Base-by-base conservation (phyloP, 1,140 invertebrate species). In the Bemisia tabaci region DNA sequence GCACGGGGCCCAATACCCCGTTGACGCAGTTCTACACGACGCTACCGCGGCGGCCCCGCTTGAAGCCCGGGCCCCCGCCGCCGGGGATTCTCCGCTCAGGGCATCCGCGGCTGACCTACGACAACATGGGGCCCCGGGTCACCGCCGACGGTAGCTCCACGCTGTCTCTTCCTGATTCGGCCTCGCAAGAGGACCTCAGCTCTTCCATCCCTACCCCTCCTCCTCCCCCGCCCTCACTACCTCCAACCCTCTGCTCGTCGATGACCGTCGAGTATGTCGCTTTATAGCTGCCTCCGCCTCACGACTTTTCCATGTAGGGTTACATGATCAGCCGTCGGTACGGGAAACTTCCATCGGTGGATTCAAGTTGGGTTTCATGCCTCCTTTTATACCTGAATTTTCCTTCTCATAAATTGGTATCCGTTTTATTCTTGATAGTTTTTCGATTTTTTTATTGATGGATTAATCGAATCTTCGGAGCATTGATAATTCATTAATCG, bases 111-210 rank as follows among this genome's bases (percentile, higher is more conserved):
- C 83, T 85, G 22, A 83, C 86, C 33, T 94, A 94, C 75, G 92
- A 94, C 76, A 92, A 92, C 74, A 90, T 94, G 86, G 92, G 92
- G 0, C 88, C 89, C 26, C 81, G 91, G 71, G 89, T 92, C 12
- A 94, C 91, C 5, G 91, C 90, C 1, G 89, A 88, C 69, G 91
- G 91, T 27, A 84, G 83, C 66, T 93, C 90, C 12, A 90, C 86
- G 1, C 84, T 91, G 69, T 91, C 90, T 21, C 76, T 93, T 68
- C 87, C 87, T 27, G 88, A 89, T 72, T 82, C 80, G 0, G 60
- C 23, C 17, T 67, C 75, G 11, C 71, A 66, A n/a, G 73, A 73
- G 24, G 70, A 74, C 74, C 64, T 76, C 78, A 33, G 69, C 78
- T 48, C 76, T 77, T 48, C 33, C 65, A 72, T 80, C 25, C 79